These are phyloP conservation scores for Ligdia adustata DNA, from an alignment of 2,888 invertebrate genomes.

Conservation along the genomic window DNA sequence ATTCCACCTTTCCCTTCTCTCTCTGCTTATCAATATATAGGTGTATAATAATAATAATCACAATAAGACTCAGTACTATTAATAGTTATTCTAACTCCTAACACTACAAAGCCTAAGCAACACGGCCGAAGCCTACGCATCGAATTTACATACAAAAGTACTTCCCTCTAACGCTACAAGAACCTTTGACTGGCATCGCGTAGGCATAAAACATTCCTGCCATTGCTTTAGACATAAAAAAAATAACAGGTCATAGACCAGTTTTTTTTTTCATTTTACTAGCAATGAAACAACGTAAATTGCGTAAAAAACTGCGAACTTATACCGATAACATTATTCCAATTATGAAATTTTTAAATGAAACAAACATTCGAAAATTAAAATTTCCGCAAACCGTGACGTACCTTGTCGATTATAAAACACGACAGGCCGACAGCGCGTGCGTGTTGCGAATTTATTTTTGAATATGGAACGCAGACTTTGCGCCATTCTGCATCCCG, in stretches of 20 bases:
- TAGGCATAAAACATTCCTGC: conserved; percentile 72
- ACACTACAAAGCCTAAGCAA: conserved; percentile 53
- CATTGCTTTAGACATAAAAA: neutral
- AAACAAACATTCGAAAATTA: conserved; percentile 25
- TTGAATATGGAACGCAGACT: conserved; percentile 83
- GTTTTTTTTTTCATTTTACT: neutral
- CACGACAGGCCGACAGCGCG: conserved; percentile 64
- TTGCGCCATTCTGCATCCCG: conserved; percentile 74
- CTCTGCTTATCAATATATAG: too few relatives aligned
- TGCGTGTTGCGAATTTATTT: conserved; percentile 80
- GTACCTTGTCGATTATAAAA: conserved; percentile 77
- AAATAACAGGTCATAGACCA: neutral
- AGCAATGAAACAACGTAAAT: too few relatives aligned
- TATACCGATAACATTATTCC: conserved; percentile 7
- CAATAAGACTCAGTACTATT: conserved; percentile 5
- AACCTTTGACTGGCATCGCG: conserved; percentile 65
- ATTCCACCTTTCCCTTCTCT: too few relatives aligned
- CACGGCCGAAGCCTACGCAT: conserved; percentile 69
- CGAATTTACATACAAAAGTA: conserved; percentile 82
- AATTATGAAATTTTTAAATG: conserved; percentile 9
- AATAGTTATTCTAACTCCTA: conserved; percentile 49
- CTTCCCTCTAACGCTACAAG: conserved; percentile 63
- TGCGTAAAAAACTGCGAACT: neutral
- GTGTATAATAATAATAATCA: conserved; percentile 5
- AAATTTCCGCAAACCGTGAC: conserved; percentile 48